These are phyloP conservation scores for Drosophila oshimai DNA, from an alignment of 1,140 invertebrate species.

Conservation along the genomic window DNA sequence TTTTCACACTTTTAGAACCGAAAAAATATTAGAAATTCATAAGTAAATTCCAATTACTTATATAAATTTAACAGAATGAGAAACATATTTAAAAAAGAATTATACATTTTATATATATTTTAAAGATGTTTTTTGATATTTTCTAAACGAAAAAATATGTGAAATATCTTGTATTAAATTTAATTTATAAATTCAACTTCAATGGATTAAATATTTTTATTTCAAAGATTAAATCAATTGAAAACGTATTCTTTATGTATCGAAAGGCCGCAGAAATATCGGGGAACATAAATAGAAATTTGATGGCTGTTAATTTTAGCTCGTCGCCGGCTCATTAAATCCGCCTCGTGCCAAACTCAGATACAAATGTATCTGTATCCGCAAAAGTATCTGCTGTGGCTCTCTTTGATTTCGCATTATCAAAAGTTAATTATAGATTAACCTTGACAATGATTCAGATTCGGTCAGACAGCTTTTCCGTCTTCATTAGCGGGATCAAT, in stretches of 20 bases:
- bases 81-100: no score
- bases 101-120: no score
- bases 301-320: constrained; percentile 37
- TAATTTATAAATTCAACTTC: no score
- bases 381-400: not conserved
- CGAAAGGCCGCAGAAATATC: not conserved
- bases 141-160: no score
- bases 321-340: constrained; percentile 18
- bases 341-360: constrained; percentile 17
- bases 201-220: no score
- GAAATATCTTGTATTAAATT: no score
- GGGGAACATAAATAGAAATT: constrained; percentile 38
- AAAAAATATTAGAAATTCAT: no score
- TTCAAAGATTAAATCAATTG: not conserved
- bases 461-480: constrained; percentile 10
- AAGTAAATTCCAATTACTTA: no score
- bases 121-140: no score
- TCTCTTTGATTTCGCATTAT: constrained; percentile 23
- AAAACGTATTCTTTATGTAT: not conserved
- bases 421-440: constrained; percentile 43
- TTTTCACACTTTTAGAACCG: no score
- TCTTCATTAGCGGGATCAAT: constrained; percentile 28
- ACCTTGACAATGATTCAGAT: constrained; percentile 39
- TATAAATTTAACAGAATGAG: no score
- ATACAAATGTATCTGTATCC: not conserved